These are phyloP conservation scores for Macrochelys suwanniensis DNA, from an alignment of 2,797 vertebrate genomes.

Conservation along the genomic window DNA sequence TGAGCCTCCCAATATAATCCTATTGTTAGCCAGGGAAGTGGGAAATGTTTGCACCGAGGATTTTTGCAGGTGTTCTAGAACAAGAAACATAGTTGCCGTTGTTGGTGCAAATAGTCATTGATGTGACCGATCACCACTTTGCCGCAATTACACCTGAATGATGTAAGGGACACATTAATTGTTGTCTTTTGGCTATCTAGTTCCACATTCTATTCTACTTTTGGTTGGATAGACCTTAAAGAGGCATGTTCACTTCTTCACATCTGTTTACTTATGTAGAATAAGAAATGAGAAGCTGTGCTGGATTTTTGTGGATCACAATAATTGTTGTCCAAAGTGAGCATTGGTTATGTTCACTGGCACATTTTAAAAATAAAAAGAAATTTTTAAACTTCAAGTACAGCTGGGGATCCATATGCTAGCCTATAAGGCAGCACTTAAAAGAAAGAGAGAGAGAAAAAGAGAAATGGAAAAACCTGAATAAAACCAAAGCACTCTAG, in stretches of 20 bases:
- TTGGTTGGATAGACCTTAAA: neutral
- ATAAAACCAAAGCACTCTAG: neutral
- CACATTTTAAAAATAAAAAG: neutral
- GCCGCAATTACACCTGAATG: neutral
- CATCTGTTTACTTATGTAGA: neutral
- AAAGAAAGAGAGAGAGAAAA: neutral
- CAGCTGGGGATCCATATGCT: neutral
- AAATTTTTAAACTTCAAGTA: neutral
- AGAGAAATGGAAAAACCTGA: neutral
- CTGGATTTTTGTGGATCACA: accelerated
- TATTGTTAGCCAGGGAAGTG: neutral
- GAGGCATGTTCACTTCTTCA: neutral
- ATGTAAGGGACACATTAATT: neutral
- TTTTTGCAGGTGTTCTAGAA: neutral
- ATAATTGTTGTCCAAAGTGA: neutral
- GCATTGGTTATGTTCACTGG: neutral
- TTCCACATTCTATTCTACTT: neutral
- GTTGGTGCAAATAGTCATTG: neutral
- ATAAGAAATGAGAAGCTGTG: neutral
- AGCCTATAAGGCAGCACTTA: neutral
- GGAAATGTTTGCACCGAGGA: neutral
- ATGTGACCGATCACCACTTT: neutral
- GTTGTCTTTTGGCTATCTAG: neutral
- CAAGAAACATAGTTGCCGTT: neutral
- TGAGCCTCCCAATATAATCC: neutral